Evolutionary conservation across 2,888 invertebrate genomes (phyloP).

Genomic region (Micropterix aruncella): DNA sequence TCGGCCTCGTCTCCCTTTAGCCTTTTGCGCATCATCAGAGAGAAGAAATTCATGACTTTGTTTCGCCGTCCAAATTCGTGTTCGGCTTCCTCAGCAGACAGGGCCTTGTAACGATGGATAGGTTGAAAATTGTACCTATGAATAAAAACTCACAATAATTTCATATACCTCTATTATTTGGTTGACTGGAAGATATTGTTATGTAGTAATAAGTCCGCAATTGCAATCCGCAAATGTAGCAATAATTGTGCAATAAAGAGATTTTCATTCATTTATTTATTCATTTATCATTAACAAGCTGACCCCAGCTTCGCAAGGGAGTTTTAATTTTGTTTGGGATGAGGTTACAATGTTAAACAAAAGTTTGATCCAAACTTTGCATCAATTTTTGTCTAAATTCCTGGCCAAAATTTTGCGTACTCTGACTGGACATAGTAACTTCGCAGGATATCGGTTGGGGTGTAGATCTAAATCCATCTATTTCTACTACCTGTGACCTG

Average conservation of each 20-base stretch:
- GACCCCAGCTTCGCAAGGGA: no score
- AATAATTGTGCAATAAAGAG: conserved; percentile 1
- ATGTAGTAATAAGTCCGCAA: no score
- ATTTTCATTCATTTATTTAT: neutral
- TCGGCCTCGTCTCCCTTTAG: conserved; percentile 60
- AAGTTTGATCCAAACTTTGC: no score
- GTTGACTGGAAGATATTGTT: no score
- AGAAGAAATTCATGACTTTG: conserved; percentile 91
- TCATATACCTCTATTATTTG: conserved; percentile 1
- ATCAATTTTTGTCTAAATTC: no score
- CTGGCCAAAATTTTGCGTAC: no score
- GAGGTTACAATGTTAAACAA: no score
- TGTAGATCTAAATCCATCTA: no score
- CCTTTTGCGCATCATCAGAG: conserved; percentile 84
- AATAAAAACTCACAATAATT: conserved; percentile 7
- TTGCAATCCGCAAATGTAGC: conserved; percentile 3
- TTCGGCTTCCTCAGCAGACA: conserved; percentile 97
- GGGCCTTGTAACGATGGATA: conserved; percentile 78
- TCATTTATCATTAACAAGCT: conserved; percentile 3
- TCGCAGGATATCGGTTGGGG: no score
- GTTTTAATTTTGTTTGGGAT: no score
- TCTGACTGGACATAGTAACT: no score
- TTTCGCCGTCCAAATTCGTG: conserved; percentile 89
- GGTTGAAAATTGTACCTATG: conserved; percentile 78
- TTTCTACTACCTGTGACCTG: no score